Conservation (phyloP, 2,888 invertebrate species). For the Pyralis farinalis region DNA sequence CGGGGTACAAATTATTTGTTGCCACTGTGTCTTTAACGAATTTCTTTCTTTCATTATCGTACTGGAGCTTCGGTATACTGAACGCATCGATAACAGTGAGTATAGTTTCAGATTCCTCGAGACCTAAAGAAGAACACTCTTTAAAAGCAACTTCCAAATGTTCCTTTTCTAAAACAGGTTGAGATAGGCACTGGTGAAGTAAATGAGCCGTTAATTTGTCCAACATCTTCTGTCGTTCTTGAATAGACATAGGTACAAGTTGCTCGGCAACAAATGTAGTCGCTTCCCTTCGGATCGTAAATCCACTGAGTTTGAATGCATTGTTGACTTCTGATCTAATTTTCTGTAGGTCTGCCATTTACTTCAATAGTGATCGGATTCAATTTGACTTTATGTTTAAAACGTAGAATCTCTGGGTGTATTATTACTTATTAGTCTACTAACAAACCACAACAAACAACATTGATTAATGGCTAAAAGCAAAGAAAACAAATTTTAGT, state of each 20-base stretch:
- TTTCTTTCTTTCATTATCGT: constrained; percentile 89
- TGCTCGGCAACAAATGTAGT: constrained; percentile 87
- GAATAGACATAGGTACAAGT: constrained; percentile 79
- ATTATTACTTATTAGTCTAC: too few relatives aligned
- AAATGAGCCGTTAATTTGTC: constrained; percentile 89
- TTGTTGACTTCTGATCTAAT: constrained; percentile 83
- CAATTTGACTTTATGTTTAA: too few relatives aligned
- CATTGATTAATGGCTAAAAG: too few relatives aligned
- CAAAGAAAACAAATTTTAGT: too few relatives aligned
- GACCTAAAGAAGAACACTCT: constrained; percentile 81
- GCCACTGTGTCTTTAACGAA: constrained; percentile 78
- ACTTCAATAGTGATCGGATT: too few relatives aligned
- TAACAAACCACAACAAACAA: too few relatives aligned
- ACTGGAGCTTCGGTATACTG: constrained; percentile 88
- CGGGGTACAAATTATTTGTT: constrained; percentile 75
- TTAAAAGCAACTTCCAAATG: constrained; percentile 88
- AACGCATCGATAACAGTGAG: constrained; percentile 91
- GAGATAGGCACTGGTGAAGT: constrained; percentile 87
- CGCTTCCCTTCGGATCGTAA: constrained; percentile 87
- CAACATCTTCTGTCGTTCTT: constrained; percentile 85
- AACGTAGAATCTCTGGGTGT: too few relatives aligned
- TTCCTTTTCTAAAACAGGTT: constrained; percentile 86
- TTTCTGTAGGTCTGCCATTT: constrained; percentile 65
- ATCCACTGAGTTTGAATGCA: constrained; percentile 89
- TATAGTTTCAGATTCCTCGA: constrained; percentile 86